These are phyloP conservation scores for Albula glossodonta DNA, from an alignment of 2,113 vertebrate genomes.

Conservation along the genomic window DNA sequence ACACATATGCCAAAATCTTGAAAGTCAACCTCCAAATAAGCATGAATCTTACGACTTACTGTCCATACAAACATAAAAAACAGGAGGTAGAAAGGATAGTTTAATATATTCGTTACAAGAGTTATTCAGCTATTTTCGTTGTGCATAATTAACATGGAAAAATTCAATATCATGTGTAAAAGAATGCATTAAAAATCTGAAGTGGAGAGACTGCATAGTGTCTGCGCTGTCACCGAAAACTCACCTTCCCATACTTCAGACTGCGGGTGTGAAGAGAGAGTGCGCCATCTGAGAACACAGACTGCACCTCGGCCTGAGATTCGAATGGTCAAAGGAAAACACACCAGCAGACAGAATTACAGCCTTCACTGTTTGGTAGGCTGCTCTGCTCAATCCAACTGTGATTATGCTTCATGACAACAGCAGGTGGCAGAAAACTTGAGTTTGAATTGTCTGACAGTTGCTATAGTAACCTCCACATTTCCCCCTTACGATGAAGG, in stretches of 20 bases:
- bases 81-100: no score
- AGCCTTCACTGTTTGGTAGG: background rate
- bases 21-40: no score
- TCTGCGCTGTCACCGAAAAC: background rate
- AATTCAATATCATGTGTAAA: no score
- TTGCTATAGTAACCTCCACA: background rate
- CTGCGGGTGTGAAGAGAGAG: constrained; percentile 92
- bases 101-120: no score
- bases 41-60: no score
- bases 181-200: background rate
- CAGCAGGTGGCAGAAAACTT: constrained; percentile 2
- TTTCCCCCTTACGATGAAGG: constrained; percentile 47
- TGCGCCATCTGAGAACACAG: constrained; percentile 90
- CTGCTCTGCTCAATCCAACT: constrained; percentile 26
- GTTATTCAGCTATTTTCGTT: background rate
- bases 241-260: constrained; percentile 95
- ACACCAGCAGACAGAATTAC: background rate
- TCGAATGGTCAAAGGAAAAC: background rate
- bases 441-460: background rate
- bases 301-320: constrained; percentile 77
- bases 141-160: no score
- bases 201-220: background rate
- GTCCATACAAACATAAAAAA: background rate
- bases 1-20: no score
- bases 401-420: constrained; percentile 25